Evolutionary conservation across 2,888 invertebrate genomes (phyloP).

Genomic region (Hypena proboscidalis): DNA sequence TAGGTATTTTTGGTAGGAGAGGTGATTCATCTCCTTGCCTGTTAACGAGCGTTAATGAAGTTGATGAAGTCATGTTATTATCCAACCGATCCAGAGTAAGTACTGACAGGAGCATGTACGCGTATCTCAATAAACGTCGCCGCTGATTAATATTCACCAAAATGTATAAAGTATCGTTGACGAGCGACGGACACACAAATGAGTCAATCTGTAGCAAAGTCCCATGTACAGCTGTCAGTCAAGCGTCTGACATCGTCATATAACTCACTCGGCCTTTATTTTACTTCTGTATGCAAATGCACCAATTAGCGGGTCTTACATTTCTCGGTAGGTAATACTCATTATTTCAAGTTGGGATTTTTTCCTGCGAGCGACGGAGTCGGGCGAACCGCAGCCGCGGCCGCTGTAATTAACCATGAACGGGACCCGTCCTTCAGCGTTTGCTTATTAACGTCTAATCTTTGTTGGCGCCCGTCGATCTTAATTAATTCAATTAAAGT

Average conservation of each 20-base stretch:
- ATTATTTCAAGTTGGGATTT: conserved; percentile 78
- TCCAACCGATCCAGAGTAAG: no score
- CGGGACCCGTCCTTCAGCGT: conserved; percentile 73
- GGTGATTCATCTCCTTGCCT: no score
- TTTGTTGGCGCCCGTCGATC: conserved; percentile 72
- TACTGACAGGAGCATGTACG: background rate
- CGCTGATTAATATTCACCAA: conserved; percentile 34
- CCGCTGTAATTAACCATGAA: conserved; percentile 73
- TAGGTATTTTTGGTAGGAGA: no score
- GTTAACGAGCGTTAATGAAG: no score
- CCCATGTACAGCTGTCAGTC: conserved; percentile 47
- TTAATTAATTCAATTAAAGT: conserved; percentile 83
- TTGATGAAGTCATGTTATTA: no score
- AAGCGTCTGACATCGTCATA: conserved; percentile 68
- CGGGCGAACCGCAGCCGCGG: conserved; percentile 58
- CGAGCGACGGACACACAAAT: conserved; percentile 13
- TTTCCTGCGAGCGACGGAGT: conserved; percentile 58
- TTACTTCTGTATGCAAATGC: conserved; percentile 81
- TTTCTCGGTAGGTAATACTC: conserved; percentile 76
- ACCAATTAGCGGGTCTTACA: conserved; percentile 79
- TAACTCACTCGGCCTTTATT: conserved; percentile 74
- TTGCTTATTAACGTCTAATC: conserved; percentile 83
- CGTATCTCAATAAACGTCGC: background rate
- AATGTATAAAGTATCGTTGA: conserved; percentile 35
- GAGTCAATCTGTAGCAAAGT: conserved; percentile 34